Base-by-base conservation (phyloP, 2,797 vertebrate species). In the Heliangelus exortis region DNA sequence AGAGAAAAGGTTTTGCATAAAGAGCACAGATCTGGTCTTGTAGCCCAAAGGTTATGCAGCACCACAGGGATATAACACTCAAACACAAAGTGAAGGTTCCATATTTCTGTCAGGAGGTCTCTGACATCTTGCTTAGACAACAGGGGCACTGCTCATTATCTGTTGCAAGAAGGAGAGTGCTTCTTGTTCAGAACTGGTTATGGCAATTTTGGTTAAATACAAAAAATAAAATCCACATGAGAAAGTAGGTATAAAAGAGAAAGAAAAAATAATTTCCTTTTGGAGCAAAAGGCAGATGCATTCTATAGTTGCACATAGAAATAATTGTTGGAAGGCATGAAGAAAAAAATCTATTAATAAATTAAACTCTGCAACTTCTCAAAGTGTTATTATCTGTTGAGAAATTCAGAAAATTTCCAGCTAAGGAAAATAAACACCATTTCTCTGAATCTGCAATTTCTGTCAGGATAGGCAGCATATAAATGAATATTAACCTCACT, bases 401-500 rank as follows among this genome's bases (percentile, higher is more conserved):
- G 65, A 87, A 91, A 85, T 84, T 74, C 22, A 62, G 31, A 87
- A 62, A 63, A 79, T 39, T 71, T 84, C 36, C 78, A 65, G 39
- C 80, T 65, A 41, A 68, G 57, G 36, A 78, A 82, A 89, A 82
- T 39, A 84, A 86, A 86, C 39, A 90, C 21, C 0, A 14, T 91
- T 92, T 94, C 94, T 76, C 65, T 91, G 75, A 90, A 87, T 92
- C 53, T 90, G 62, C 33, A 74, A 23, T 69, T 87, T 73, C 79
- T 89, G 73, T 62, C 67, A 88, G n/a, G 69, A 47, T 75, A 85
- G 71, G 31, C 61, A 94, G 63, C 69, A 79, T 48, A 84, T 31
- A 88, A 69, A 94, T 90, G 33, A 90, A 58, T 92, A 94, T 86
- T 91, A 94, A 92, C 65, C 59, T 96, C 53, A 80, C 55, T 67